phyloP scores from a whole-genome alignment of 2,888 invertebrate genomes.

The Gymnocheta viridis region DNA sequence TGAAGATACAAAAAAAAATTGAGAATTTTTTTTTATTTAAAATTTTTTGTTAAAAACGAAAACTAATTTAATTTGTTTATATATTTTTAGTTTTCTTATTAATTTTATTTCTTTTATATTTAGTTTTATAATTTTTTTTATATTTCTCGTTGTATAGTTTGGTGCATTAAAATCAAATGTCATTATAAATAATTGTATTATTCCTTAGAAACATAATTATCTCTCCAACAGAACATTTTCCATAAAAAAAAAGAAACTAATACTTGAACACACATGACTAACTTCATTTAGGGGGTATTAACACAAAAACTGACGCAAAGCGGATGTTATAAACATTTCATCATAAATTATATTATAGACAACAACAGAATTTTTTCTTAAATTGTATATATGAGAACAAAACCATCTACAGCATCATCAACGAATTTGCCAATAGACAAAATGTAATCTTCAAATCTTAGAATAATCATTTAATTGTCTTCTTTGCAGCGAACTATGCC shows the following conservation, averaged over 20 bases:
- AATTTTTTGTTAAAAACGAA: constrained; percentile 64
- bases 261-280: not conserved
- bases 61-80: constrained; percentile 57
- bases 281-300: not conserved
- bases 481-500: too few relatives aligned
- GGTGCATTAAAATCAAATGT: constrained; percentile 41
- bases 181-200: constrained; percentile 46
- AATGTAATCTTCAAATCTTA: too few relatives aligned
- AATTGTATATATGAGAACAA: too few relatives aligned
- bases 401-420: too few relatives aligned
- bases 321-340: not conserved
- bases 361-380: too few relatives aligned
- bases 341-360: too few relatives aligned
- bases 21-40: constrained; percentile 6
- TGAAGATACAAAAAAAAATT: constrained; percentile 53
- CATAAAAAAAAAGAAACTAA: not conserved
- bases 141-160: constrained; percentile 8
- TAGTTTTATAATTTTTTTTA: not conserved
- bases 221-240: constrained; percentile 1
- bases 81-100: constrained; percentile 39
- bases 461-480: too few relatives aligned
- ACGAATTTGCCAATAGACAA: too few relatives aligned
- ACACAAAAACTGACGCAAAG: constrained; percentile 1
- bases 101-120: not conserved
- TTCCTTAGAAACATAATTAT: constrained; percentile 30